Evolutionary conservation across 1,140 invertebrate species (phyloP).

Genomic region (Gryllus bimaculatus): DNA sequence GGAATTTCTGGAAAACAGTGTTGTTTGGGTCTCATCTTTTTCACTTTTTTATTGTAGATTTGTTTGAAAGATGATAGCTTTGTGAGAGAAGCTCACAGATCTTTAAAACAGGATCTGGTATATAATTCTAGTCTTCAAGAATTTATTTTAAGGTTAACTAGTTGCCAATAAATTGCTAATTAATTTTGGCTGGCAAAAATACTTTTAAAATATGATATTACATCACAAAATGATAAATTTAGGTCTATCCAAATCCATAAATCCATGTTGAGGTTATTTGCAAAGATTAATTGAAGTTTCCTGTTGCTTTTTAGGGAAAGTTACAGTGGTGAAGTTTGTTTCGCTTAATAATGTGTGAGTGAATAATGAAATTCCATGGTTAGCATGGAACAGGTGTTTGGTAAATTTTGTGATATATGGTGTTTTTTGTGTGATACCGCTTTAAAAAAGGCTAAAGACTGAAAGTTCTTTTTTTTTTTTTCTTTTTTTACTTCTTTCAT

Average conservation of each 20-base stretch:
- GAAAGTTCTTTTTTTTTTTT: neutral
- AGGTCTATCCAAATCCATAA: no score
- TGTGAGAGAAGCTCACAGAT: no score
- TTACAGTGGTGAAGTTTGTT: neutral
- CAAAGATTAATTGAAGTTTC: neutral
- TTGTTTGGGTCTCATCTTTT: neutral
- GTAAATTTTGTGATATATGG: constrained; percentile 1
- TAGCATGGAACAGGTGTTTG: neutral
- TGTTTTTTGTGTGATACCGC: neutral
- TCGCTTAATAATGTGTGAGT: neutral
- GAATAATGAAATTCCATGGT: neutral
- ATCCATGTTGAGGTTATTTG: neutral
- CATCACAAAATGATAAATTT: neutral
- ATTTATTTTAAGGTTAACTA: neutral
- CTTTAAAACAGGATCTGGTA: neutral
- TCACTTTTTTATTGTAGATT: neutral
- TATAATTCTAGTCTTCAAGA: neutral
- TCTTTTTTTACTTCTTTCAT: neutral
- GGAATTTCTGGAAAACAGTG: neutral
- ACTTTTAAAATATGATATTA: neutral
- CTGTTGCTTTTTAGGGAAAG: neutral
- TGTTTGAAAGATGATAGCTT: neutral
- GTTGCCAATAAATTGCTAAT: neutral
- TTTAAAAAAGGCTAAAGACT: constrained; percentile 5
- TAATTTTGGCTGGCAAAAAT: neutral